Evolutionary conservation across 2,113 vertebrate species (phyloP), one percentile per base, ranked within the genome.

Genomic region (Hydrochoerus hydrochaeris): DNA sequence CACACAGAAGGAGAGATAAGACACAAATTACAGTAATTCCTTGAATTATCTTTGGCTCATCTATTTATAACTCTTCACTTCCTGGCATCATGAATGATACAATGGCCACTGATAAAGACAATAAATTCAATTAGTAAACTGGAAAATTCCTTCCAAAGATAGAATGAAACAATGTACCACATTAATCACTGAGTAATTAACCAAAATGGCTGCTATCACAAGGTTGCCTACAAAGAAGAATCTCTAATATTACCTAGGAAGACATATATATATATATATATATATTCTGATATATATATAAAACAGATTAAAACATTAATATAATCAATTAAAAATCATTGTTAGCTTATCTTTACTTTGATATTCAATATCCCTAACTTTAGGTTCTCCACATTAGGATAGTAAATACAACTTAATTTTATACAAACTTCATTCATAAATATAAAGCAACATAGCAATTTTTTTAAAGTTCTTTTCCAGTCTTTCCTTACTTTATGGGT

Each of bases 41-140:
- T 52, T 87, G 26, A 89, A 92, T 92, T 95, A 93, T 28, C 12
- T 97, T 94, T 88, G 93, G 57, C 20, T 94, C n/a, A 41, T 80
- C 13, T 65, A 91, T 77, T 85, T 71, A 86, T 65, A 63, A 26
- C 24, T 82, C 30, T 93, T 90, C 71, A 85, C 14, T 93, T 95
- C 38, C 63, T 73, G 17, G 20, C 4, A 89, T 75, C 49, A 90
- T 88, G n/a, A 84, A 12, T 46, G 9, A 89, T 65, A 54, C 26
- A 92, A 19, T 35, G 89, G 32, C 3, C 69, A 94, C 0, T 88
- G 44, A 65, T 88, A 94, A 92, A 94, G 60, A 73, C 16, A 90
- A 1, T 54, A 28, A 91, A 49, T 83, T 93, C 24, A 49, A 87
- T 82, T 75, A 77, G 44, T 19, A 60, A 22, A 94, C 65, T 41